Evolutionary conservation across 2,113 vertebrate genomes (phyloP).

Genomic region (Hirundichthys speculiger): DNA sequence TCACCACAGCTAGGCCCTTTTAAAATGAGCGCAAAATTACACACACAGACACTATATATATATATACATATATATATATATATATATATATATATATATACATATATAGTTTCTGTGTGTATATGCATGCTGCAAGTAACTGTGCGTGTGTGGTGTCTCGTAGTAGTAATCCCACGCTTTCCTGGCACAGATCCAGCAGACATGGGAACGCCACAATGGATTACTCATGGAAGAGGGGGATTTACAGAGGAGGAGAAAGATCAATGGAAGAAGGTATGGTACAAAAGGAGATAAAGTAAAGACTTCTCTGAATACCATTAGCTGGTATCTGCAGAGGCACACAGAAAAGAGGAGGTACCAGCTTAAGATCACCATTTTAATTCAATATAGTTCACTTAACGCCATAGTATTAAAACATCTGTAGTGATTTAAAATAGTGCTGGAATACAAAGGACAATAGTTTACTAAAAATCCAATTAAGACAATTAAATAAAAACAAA

Average conservation of each 20-base stretch:
- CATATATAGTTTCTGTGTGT: too few species aligned
- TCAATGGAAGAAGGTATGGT: slow-evolving; percentile 58
- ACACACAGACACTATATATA: too few species aligned
- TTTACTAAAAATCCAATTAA: too few species aligned
- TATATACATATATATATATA: too few species aligned
- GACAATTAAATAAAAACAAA: too few species aligned
- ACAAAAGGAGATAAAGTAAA: slow-evolving; percentile 36
- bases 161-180: slow-evolving; percentile 62
- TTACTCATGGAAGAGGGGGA: slow-evolving; percentile 64
- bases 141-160: slow-evolving; percentile 32
- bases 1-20: slow-evolving; percentile 19
- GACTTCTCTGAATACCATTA: slow-evolving; percentile 56
- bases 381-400: slow-evolving; percentile 36
- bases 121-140: slow-evolving; percentile 3
- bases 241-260: slow-evolving; percentile 62
- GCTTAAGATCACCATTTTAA: slow-evolving; percentile 41
- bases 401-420: slow-evolving; percentile 1
- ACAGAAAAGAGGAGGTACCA: slow-evolving; percentile 10
- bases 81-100: too few species aligned
- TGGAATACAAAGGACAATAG: too few species aligned
- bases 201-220: slow-evolving; percentile 68
- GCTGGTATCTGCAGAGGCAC: slow-evolving; percentile 23
- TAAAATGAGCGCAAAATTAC: too few species aligned
- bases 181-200: slow-evolving; percentile 68
- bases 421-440: neutral